phyloP scores from a whole-genome alignment of 2,888 invertebrate genomes.

The Drosophila tanythrix region DNA sequence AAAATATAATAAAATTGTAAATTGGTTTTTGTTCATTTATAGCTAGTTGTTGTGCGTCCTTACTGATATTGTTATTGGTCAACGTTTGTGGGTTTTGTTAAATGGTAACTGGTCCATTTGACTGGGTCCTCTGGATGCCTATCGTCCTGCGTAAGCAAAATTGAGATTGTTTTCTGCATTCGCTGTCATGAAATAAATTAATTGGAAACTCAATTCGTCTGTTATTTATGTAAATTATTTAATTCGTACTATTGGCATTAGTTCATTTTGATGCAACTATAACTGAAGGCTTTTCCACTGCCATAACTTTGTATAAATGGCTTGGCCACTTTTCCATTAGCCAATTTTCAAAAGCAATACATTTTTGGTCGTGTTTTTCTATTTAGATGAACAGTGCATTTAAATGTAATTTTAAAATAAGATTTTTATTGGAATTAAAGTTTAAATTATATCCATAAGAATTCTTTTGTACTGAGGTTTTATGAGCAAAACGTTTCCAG shows the following conservation, averaged over 20 bases:
- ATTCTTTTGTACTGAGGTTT: too few relatives aligned
- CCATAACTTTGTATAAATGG: too few relatives aligned
- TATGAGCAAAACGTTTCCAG: neutral
- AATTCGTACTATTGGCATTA: slow-evolving; percentile 6
- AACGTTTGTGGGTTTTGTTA: slow-evolving; percentile 45
- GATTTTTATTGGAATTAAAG: neutral
- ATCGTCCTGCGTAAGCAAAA: slow-evolving; percentile 52
- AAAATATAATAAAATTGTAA: slow-evolving; percentile 80
- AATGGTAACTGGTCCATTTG: slow-evolving; percentile 19
- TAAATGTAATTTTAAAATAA: too few relatives aligned
- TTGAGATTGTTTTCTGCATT: slow-evolving; percentile 45
- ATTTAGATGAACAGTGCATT: too few relatives aligned
- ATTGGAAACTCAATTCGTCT: slow-evolving; percentile 67
- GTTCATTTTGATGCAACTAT: neutral
- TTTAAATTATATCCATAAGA: neutral
- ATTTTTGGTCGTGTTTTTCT: too few relatives aligned
- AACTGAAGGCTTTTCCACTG: neutral
- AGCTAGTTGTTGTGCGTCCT: slow-evolving; percentile 68
- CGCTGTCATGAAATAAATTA: slow-evolving; percentile 69
- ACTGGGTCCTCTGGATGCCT: slow-evolving; percentile 29
- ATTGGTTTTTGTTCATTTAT: slow-evolving; percentile 75
- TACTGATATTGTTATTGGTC: slow-evolving; percentile 77
- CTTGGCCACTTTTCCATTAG: too few relatives aligned
- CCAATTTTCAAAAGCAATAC: too few relatives aligned
- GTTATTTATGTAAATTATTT: slow-evolving; percentile 55